Evolutionary conservation across 2,888 invertebrate genomes (phyloP), one percentile per base, ranked within the genome.

Genomic region (Ptychoptera contaminata): DNA sequence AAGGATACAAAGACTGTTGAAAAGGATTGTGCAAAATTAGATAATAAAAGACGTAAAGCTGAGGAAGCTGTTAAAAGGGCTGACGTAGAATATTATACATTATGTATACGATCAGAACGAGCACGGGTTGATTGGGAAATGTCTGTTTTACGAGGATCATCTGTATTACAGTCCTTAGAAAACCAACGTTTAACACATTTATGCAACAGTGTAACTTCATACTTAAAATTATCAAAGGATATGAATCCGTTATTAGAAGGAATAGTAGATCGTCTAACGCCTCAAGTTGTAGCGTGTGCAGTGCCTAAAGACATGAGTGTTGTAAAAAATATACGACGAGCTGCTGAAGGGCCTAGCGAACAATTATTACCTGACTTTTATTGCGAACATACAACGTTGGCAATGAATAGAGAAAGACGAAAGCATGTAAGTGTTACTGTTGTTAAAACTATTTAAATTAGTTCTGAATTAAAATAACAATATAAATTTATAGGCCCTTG

Each of bases 301-400:
- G 61, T 63, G 40, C 55, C 58, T 43, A 65, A 65, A 51, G 65
- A 65, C 44, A 54, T 65, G 57, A 59, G 55, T 47, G 60, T 65
- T 37, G 58, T 65, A 11, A 63, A 64, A 46, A 63, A 64, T 47
- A 64, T 65, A 3, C 55, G 65, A 1, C 56, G 61, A 43, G 59
- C 61, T 42, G 59, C 65, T 1, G 71, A 74, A 34, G 75, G 74
- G 0, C 71, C 74, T 40, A 73, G 73, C 52, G 92, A 93, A 58
- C 92, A 93, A 62, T 70, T 91, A 43, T 67, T 94, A 49, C 88
- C 93, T 0, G 92, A 93, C 66, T 92, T 91, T 69, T 93, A 92
- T 67, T 91, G 93, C 55, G 93, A 94, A 61, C 93, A 94, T 66
- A 81, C 86, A 51, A 87, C 87, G 2, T 73, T 92, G 54, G 85